Evolutionary conservation across 2,113 vertebrate genomes (phyloP), one percentile per base, ranked within the genome.

Genomic region (Pungitius pungitius): DNA sequence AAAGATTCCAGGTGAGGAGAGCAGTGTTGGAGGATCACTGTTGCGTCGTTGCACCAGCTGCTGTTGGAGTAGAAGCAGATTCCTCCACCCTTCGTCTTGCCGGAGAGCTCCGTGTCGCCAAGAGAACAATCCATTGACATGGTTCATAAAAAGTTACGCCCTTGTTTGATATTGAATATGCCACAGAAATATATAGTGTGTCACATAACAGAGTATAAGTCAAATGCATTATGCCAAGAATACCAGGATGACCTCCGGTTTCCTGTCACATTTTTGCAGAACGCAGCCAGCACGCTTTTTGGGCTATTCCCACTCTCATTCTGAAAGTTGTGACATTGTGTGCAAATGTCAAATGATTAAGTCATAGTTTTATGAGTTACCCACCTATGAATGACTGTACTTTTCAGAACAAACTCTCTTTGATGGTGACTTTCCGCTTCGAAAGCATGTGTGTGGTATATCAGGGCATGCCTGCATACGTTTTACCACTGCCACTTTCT

Each of bases 401-500:
- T 2, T 8, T 8, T 27, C 35, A 35, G 12, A 4, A 6, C 27
- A 37, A 47, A 37, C n/a, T 49, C 5, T 20, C 40, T 68, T 57
- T 17, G 1, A 68, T 30, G 22, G 52, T 57, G 73, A 30, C 49
- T 70, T 37, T 62, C 43, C 45, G 15, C 13, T 63, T 27, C 49
- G 24, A 80, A 63, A 75, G 15, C 27, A 37, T 40, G 33, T 7
- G 33, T 77, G 66, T 75, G 62, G 81, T 67, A 47, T 24, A 61
- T 47, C 15, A 64, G 26, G 17, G 26, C 65, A 69, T 66, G 71
- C 43, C 60, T 77, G 11, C 64, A 68, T 82, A 39, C 69, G 59
- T 47, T 57, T 51, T 69, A 66, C 61, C 58, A 42, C 45, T 30
- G 40, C 37, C 57, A 85, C 69, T 67, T 78, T 86, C 24, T 22